These are phyloP conservation scores for Caranx ignobilis DNA, from an alignment of 2,113 vertebrate species.

Conservation along the genomic window DNA sequence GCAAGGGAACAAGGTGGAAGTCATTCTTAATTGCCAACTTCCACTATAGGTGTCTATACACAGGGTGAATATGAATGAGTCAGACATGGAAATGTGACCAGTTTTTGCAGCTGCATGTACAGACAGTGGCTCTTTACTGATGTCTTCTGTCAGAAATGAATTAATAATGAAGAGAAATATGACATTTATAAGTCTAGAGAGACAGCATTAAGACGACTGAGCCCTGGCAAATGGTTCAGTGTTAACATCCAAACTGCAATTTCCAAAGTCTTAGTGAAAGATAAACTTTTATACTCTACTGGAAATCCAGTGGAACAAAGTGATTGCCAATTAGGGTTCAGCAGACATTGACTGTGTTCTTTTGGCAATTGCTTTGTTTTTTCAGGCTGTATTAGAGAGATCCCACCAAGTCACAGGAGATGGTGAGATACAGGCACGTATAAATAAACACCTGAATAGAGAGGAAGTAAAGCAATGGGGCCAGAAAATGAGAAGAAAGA, in stretches of 20 bases:
- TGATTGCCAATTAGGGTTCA: conserved; percentile 38
- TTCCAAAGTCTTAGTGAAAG: not conserved
- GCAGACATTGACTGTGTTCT: conserved; percentile 47
- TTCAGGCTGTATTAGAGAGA: conserved; percentile 6
- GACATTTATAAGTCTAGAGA: too few species aligned
- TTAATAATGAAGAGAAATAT: too few species aligned
- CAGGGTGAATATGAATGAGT: too few species aligned
- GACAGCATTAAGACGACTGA: not conserved
- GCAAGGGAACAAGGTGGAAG: too few species aligned
- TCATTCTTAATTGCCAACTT: too few species aligned
- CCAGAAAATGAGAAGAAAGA: not conserved
- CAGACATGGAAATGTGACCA: too few species aligned
- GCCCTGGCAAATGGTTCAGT: not conserved
- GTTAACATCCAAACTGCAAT: not conserved
- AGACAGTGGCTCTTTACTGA: too few species aligned
- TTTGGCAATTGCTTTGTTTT: conserved; percentile 19
- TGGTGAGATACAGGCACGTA: not conserved
- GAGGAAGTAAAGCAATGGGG: not conserved
- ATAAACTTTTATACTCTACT: not conserved
- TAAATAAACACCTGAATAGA: conserved; percentile 5
- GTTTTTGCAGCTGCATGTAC: too few species aligned
- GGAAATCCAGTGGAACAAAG: conserved; percentile 14
- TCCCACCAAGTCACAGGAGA: conserved; percentile 18
- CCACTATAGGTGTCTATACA: too few species aligned
- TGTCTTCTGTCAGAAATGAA: too few species aligned